Evolutionary conservation across 2,888 invertebrate genomes (phyloP).

Genomic region (Drosophila hamatofila): DNA sequence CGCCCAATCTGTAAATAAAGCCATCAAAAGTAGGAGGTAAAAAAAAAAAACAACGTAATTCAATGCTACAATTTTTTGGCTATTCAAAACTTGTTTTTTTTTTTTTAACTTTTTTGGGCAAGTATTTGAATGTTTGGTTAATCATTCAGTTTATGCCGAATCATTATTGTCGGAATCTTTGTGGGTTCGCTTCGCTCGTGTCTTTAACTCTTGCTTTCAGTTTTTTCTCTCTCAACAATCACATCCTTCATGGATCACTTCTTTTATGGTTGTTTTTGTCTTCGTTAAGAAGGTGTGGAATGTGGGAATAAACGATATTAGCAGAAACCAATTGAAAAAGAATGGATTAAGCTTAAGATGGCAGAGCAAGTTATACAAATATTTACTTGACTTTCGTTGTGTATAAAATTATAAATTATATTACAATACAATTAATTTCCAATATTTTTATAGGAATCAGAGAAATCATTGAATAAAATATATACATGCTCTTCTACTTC

Average conservation of each 20-base stretch:
- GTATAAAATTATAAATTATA: too few relatives aligned
- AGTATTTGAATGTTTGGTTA: constrained; percentile 56
- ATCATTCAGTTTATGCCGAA: constrained; percentile 66
- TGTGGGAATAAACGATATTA: constrained; percentile 26
- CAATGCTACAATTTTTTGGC: constrained; percentile 5
- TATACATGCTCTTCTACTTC: too few relatives aligned
- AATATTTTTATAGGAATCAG: neutral
- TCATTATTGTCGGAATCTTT: constrained; percentile 75
- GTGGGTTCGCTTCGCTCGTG: constrained; percentile 53
- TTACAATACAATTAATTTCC: too few relatives aligned
- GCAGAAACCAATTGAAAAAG: constrained; percentile 17
- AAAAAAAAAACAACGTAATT: constrained; percentile 11
- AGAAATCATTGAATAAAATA: neutral
- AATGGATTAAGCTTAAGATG: constrained; percentile 24
- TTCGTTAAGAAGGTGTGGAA: constrained; percentile 10
- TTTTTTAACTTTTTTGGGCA: constrained; percentile 11
- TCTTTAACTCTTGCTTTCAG: constrained; percentile 49
- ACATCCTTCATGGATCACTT: constrained; percentile 36
- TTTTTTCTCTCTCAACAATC: constrained; percentile 6
- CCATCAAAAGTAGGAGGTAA: constrained; percentile 5
- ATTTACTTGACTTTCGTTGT: constrained; percentile 17
- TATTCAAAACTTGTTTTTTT: constrained; percentile 20
- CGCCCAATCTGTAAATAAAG: constrained; percentile 4
- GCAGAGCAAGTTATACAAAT: constrained; percentile 16
- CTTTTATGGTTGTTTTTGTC: constrained; percentile 19